Evolutionary conservation across 2,113 vertebrate species (phyloP), one percentile per base, ranked within the genome.

Genomic region (Lepus europaeus): DNA sequence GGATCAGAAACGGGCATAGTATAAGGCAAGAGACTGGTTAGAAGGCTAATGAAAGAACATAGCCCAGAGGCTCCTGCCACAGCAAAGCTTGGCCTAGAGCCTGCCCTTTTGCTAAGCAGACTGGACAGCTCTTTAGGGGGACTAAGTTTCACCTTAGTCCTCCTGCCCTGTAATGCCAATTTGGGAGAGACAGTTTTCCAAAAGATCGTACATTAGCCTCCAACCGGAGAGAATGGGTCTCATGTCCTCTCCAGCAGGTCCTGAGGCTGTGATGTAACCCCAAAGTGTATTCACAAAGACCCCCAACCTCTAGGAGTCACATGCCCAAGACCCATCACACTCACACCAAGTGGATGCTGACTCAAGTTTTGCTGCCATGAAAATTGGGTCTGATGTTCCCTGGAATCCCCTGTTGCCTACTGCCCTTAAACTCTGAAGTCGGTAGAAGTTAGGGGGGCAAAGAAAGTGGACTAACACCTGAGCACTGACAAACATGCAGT

Each of bases 401-500:
- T 56, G 10, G 14, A 68, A 31, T 61, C 13, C 39, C 20, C 31
- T 8, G 25, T 5, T 53, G 20, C 33, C 22, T 27, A 0, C 33
- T 27, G 29, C 22, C n/a, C 51, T 74, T 23, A 51, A 63, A 56
- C 19, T 3, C 31, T 3, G 12, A 85, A 19, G 69, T 14, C 31
- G 31, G 36, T 20, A 5, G 14, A 33, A 77, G 33, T 2, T 49
- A 70, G 59, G 39, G 39, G 69, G 56, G 9, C 4, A 36, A 56
- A 4, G 31, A 63, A 63, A 8, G 3, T 33, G 29, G 33, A 63
- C 9, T 17, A 36, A 1, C 22, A 14, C 12, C 1, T 3, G 29
- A 69, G 16, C 23, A 6, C 22, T 3, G 4, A 12, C 0, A 31
- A 20, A 63, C 3, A 49, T 1, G 1, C n/a, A 6, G 0, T 1